Evolutionary conservation across 2,888 invertebrate species (phyloP).

Genomic region (Drosophila quinaria): DNA sequence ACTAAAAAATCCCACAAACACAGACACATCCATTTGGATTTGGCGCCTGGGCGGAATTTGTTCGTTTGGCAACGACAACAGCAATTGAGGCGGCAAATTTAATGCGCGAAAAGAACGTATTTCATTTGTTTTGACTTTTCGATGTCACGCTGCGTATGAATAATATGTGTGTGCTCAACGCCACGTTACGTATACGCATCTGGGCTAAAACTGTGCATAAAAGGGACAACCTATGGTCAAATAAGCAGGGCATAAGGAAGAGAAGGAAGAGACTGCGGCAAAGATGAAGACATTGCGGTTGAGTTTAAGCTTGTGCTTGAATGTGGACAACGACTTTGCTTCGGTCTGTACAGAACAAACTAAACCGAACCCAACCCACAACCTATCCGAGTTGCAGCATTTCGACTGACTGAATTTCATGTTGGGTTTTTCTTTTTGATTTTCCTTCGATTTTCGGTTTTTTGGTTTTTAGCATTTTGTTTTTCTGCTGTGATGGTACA

Average conservation of each 20-base stretch:
- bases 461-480: constrained; percentile 18
- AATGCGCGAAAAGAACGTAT: constrained; percentile 70
- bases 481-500: constrained; percentile 38
- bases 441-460: constrained; percentile 2
- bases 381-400: background rate
- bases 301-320: constrained; percentile 40
- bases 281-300: background rate
- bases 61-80: constrained; percentile 49
- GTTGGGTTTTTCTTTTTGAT: constrained; percentile 9
- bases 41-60: constrained; percentile 38
- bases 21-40: constrained; percentile 39
- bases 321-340: constrained; percentile 37
- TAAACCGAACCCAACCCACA: too few species aligned
- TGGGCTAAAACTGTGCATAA: constrained; percentile 21
- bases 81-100: constrained; percentile 73
- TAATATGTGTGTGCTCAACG: constrained; percentile 52
- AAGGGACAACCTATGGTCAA: constrained; percentile 5
- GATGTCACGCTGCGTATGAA: constrained; percentile 78
- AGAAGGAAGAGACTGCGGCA: background rate
- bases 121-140: constrained; percentile 59
- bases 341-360: constrained; percentile 15
- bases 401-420: constrained; percentile 23
- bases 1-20: constrained; percentile 47
- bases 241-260: background rate
- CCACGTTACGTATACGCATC: constrained; percentile 65